Evolutionary conservation across 2,113 vertebrate species (phyloP).

Genomic region (Bambusicola thoracicus): DNA sequence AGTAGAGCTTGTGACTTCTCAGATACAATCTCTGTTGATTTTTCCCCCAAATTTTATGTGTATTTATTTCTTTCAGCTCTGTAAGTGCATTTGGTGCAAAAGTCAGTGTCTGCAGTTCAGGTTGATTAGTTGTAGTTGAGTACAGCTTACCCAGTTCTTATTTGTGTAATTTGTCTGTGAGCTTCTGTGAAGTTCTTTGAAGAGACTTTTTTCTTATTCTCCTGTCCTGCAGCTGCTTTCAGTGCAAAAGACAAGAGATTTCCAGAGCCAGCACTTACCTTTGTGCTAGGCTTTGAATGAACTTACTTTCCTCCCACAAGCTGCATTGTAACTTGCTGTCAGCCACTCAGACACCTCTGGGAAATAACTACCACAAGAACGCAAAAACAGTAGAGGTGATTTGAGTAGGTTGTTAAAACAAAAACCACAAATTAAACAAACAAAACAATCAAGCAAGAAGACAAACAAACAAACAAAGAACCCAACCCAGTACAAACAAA

Average conservation of each 20-base stretch:
- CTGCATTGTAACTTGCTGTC: background rate
- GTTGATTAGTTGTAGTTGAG: background rate
- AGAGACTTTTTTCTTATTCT: background rate
- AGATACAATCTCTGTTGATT: background rate
- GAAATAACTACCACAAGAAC: background rate
- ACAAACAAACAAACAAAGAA: background rate
- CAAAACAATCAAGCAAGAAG: background rate
- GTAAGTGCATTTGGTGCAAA: background rate
- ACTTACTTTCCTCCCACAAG: background rate
- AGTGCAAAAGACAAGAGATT: background rate
- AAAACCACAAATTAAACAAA: background rate
- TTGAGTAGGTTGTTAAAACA: background rate
- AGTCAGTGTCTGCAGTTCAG: background rate
- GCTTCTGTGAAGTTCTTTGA: background rate
- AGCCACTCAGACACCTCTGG: background rate
- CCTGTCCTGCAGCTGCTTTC: rapidly evolving
- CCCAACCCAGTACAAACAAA: background rate
- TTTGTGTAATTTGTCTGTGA: background rate
- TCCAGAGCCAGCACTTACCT: background rate
- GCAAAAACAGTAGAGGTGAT: background rate
- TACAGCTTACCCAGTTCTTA: background rate
- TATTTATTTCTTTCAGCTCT: background rate
- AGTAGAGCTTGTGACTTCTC: background rate
- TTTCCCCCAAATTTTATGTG: background rate
- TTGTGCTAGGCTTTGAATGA: background rate